Evolutionary conservation across 2,888 invertebrate species (phyloP), one percentile per base, ranked within the genome.

Genomic region (Polylopha cassiicola): DNA sequence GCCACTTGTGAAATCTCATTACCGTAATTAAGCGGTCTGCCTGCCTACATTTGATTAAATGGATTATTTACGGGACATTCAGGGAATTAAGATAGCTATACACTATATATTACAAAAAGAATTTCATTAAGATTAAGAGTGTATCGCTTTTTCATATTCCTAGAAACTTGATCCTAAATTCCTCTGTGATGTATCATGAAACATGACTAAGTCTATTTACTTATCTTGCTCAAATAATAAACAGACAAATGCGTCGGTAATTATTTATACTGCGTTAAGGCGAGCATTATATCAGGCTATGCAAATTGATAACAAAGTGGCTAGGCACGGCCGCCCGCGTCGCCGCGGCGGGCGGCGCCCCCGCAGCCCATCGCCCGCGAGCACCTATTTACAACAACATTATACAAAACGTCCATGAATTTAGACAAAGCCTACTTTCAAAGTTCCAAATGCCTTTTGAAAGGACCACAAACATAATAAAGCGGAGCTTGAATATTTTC

Each of bases 281-380:
- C 51, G 53, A 55, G 53, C 53, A 55, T 49, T 59, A 58, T 52
- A 47, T 58, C 21, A 44, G 50, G 53, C 46, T 65, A 67, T 67
- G 65, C 60, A 67, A 66, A 69, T 63, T 60, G 47, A 60, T 61
- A 55, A 63, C 57, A n/a, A n/a, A n/a, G n/a, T n/a, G n/a, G n/a
- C n/a, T n/a, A n/a, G n/a, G n/a, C n/a, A n/a, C 61, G 37, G 46
- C 47, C 48, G 45, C 52, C 55, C 51, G 51, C 53, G 50, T 46
- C 48, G 50, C 41, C 58, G 54, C 58, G 61, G 47, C 56, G 62
- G 50, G 54, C n/a, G 15, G 15, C 31, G 24, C 28, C 26, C 20
- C 18, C 24, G 24, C 30, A 34, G 9, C 31, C 34, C n/a, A n/a
- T n/a, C n/a, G n/a, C n/a, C n/a, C n/a, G n/a, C n/a, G n/a, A n/a